Conservation (phyloP, 2,113 vertebrate genomes). For the Paralichthys olivaceus region DNA sequence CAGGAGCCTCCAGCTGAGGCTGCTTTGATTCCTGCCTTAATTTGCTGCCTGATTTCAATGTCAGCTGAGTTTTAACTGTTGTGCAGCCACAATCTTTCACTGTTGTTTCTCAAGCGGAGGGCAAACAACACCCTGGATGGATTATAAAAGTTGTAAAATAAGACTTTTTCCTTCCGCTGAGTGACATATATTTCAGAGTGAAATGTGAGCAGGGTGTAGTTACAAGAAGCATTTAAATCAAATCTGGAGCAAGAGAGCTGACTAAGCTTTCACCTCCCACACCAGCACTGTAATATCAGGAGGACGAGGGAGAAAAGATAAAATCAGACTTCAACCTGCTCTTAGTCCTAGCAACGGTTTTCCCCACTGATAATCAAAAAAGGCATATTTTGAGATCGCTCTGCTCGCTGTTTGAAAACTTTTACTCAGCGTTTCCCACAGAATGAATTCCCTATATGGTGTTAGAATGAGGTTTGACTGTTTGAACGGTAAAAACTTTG, state of each 20-base stretch:
- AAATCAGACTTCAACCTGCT: neutral
- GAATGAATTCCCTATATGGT: no score
- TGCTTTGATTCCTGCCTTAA: conserved; percentile 15
- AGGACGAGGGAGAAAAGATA: neutral
- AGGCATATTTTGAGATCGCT: neutral
- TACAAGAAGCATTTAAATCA: neutral
- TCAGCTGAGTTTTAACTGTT: conserved; percentile 1
- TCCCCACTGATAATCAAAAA: neutral
- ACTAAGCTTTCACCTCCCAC: neutral
- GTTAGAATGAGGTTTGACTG: no score
- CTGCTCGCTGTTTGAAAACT: neutral
- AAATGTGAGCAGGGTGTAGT: neutral
- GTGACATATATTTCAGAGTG: conserved; percentile 7
- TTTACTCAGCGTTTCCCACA: no score
- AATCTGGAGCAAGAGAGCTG: neutral
- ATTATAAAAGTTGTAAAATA: conserved; percentile 10
- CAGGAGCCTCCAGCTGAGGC: conserved; percentile 1
- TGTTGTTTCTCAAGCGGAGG: conserved; percentile 6
- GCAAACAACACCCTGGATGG: conserved; percentile 1
- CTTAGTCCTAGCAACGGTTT: neutral
- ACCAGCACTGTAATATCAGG: neutral
- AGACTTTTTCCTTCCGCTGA: neutral
- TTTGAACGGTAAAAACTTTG: no score
- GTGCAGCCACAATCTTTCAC: neutral
- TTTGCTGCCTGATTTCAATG: conserved; percentile 10